Conservation (phyloP, 1,140 invertebrate genomes). For the Diplogasteroides magnus region DNA sequence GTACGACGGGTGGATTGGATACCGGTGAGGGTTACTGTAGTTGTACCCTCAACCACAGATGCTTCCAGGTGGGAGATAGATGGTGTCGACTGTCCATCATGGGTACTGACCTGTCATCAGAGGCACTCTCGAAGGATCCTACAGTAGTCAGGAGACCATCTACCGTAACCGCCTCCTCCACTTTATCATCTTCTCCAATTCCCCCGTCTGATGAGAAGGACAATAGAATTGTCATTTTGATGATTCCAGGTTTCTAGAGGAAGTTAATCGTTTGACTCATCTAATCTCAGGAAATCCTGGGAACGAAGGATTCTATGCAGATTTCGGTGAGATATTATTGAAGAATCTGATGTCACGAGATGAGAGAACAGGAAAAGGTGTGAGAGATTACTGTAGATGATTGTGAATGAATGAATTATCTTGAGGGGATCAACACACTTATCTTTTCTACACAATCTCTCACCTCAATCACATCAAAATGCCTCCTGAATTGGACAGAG, state of each 20-base stretch:
- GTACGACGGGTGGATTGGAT: constrained; percentile 12
- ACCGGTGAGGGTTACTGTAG: background rate
- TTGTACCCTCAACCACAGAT: background rate
- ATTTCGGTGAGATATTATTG: constrained; percentile 30
- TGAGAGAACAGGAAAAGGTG: constrained; percentile 7
- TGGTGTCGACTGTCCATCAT: constrained; percentile 39
- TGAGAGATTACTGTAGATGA: background rate
- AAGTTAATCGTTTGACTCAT: no score
- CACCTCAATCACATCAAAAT: constrained; percentile 40
- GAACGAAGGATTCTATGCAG: constrained; percentile 37
- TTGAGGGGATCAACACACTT: no score
- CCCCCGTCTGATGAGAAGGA: constrained; percentile 8
- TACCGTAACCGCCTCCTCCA: no score
- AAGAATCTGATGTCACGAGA: constrained; percentile 19
- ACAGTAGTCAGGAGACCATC: no score
- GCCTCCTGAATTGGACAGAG: constrained; percentile 22
- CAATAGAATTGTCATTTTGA: constrained; percentile 28
- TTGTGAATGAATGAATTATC: no score
- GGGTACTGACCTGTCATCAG: constrained; percentile 27
- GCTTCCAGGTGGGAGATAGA: constrained; percentile 16
- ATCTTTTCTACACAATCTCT: constrained; percentile 38
- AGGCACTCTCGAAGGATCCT: constrained; percentile 16
- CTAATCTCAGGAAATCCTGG: constrained; percentile 38
- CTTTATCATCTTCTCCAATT: no score
- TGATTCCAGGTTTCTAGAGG: constrained; percentile 28